Evolutionary conservation across 2,113 vertebrate genomes (phyloP).

Genomic region (Thryonomys swinderianus): DNA sequence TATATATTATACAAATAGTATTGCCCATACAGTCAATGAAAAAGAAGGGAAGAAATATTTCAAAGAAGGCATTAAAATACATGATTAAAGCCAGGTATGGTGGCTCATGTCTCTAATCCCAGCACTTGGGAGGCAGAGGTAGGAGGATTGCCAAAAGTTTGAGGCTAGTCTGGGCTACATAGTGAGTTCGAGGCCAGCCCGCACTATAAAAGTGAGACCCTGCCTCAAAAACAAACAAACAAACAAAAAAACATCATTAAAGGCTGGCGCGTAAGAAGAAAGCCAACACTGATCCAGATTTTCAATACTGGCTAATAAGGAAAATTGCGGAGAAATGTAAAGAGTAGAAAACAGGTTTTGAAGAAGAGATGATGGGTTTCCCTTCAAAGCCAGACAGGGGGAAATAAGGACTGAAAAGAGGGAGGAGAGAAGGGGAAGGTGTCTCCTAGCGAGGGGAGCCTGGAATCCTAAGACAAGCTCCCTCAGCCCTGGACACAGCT

Average conservation of each 20-base stretch:
- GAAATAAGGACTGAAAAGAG: not conserved
- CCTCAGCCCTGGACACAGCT: not conserved
- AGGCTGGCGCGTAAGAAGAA: not conserved
- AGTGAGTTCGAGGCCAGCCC: no score
- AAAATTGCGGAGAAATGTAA: not conserved
- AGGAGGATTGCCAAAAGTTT: no score
- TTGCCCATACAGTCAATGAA: not conserved
- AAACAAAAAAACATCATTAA: no score
- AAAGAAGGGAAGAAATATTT: conserved; percentile 11
- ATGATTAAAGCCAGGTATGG: conserved; percentile 1
- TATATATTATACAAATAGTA: not conserved
- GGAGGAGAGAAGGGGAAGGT: no score
- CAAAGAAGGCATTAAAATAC: not conserved
- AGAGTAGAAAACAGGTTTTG: not conserved
- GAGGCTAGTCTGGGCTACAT: no score
- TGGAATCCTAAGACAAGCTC: not conserved
- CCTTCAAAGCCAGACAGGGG: not conserved
- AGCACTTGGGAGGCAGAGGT: no score
- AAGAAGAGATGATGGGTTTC: conserved; percentile 9
- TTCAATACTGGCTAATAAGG: not conserved
- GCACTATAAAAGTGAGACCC: no score
- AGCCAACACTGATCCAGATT: not conserved
- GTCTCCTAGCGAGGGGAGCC: no score
- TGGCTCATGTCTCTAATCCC: no score
- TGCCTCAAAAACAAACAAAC: no score